Evolutionary conservation across 2,113 vertebrate species (phyloP).

Genomic region (Xenopus borealis): DNA sequence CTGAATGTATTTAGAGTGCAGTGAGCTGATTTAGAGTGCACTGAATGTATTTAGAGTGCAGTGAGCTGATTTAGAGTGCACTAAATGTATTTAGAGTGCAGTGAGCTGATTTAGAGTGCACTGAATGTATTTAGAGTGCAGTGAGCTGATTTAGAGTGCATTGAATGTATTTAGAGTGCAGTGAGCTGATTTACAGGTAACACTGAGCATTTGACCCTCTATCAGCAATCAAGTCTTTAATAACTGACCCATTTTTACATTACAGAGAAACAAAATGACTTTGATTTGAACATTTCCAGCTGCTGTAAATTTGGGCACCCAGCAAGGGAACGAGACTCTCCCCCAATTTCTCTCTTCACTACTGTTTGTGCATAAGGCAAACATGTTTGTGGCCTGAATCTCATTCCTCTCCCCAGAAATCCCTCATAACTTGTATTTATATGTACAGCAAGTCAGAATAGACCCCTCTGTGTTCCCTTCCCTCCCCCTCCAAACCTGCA

Average conservation of each 20-base stretch:
- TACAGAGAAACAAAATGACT: conserved; percentile 46
- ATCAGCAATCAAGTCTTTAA: too few species aligned
- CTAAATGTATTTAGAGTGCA: too few species aligned
- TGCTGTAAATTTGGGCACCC: background rate
- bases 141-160: too few species aligned
- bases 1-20: too few species aligned
- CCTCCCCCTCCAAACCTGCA: background rate
- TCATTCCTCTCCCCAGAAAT: conserved; percentile 1
- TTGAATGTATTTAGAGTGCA: too few species aligned
- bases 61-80: too few species aligned
- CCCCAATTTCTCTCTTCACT: background rate
- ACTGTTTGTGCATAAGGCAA: background rate
- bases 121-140: too few species aligned
- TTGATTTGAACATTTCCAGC: conserved; percentile 19
- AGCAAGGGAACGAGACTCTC: background rate
- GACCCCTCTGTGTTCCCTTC: background rate
- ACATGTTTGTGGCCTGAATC: conserved; percentile 4
- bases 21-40: too few species aligned
- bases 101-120: too few species aligned
- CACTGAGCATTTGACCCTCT: too few species aligned
- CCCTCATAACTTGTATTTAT: conserved; percentile 2
- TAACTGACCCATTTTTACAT: conserved; percentile 15
- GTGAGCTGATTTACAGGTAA: too few species aligned
- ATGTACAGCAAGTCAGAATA: conserved; percentile 4
- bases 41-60: too few species aligned